Conservation (phyloP, 2,113 vertebrate genomes). For the Chroicocephalus ridibundus region DNA sequence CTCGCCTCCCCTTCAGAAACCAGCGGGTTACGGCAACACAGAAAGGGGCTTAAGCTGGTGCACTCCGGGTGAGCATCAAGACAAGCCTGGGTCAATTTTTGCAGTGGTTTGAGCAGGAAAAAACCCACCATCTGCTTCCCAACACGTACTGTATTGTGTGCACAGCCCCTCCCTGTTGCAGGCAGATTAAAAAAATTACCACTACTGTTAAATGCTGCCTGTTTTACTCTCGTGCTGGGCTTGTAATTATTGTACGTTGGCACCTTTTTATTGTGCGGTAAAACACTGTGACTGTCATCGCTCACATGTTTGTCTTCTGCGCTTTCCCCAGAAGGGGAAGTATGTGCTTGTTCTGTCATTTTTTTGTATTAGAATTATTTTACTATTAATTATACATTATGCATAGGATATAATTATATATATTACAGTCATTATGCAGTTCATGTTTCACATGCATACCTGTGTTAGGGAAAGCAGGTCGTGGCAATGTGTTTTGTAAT, state of each 20-base stretch:
- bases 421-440: conserved; percentile 31
- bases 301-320: background rate
- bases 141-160: background rate
- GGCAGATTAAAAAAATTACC: background rate
- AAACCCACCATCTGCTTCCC: background rate
- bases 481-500: background rate
- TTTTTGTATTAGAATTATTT: background rate
- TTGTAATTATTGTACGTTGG: background rate
- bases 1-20: background rate
- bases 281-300: background rate
- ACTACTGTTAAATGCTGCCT: background rate
- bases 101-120: background rate
- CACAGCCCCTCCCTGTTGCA: background rate
- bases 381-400: conserved; percentile 46
- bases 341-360: conserved; percentile 1
- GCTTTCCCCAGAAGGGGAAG: conserved; percentile 17
- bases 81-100: background rate
- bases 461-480: conserved; percentile 38
- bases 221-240: background rate
- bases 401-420: conserved; percentile 6
- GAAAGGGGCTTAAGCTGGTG: background rate
- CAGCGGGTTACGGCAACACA: accelerated
- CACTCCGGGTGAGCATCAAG: background rate
- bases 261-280: background rate
- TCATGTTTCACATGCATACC: conserved; percentile 19